Percentiles rank a stretch among this genome's conserved stretches.
Evolutionary conservation across 2,797 vertebrate species (phyloP).

Genomic region (Phalanger gymnotis): DNA sequence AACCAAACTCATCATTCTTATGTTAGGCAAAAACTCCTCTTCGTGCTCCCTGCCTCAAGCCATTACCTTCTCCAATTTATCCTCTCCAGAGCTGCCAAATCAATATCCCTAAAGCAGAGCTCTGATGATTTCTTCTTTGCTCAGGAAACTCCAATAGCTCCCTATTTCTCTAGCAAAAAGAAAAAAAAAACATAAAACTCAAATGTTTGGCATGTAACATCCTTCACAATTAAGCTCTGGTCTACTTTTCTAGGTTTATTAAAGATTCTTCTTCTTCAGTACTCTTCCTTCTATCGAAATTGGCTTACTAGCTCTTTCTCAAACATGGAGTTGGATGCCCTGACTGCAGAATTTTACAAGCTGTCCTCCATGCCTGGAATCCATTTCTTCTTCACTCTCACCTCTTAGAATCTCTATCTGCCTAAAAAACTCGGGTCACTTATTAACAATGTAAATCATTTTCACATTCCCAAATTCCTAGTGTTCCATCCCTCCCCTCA

Average conservation of each 20-base stretch:
- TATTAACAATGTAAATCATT: not conserved
- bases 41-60: not conserved
- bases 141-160: constrained; percentile 30
- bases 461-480: not conserved
- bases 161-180: not conserved
- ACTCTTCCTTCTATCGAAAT: not conserved
- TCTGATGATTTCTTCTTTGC: not conserved
- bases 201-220: not conserved
- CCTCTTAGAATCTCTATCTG: not conserved
- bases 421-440: not conserved
- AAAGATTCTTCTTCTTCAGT: not conserved
- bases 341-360: not conserved
- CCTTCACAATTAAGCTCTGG: not conserved
- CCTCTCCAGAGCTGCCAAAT: not conserved
- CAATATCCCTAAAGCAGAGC: not conserved
- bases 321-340: not conserved
- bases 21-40: not conserved
- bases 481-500: not conserved
- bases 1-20: not conserved
- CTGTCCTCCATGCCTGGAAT: not conserved
- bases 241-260: not conserved
- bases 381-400: not conserved
- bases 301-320: not conserved
- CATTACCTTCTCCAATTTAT: not conserved
- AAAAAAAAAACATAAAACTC: not conserved